A percentile compares a stretch with the other conserved stretches of the same genome.
These are phyloP conservation scores for Gymnoscopelus braueri DNA, from an alignment of 2,797 vertebrate species.

Conservation along the genomic window DNA sequence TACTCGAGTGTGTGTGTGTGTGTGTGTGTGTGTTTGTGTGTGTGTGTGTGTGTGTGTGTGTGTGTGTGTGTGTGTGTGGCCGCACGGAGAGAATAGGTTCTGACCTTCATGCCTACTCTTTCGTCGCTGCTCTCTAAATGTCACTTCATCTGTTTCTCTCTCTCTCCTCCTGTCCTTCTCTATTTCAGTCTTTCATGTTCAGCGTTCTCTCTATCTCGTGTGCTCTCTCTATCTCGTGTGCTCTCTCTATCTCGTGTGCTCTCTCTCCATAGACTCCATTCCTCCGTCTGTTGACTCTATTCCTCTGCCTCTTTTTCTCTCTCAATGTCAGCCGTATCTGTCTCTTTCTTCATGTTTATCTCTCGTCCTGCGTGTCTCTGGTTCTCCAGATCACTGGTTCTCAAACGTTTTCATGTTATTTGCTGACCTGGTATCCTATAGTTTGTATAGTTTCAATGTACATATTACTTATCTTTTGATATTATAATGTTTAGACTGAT, in stretches of 20 bases:
- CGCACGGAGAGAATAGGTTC: conserved; percentile 71
- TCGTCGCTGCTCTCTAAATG: conserved; percentile 76
- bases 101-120: conserved; percentile 80
- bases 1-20: not conserved
- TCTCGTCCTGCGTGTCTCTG: not conserved
- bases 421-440: no score
- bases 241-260: conserved; percentile 11
- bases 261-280: conserved; percentile 3
- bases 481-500: no score
- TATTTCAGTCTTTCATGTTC: conserved; percentile 21
- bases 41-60: conserved; percentile 22
- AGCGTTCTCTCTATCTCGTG: conserved; percentile 34
- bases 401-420: no score
- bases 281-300: conserved; percentile 5
- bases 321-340: not conserved
- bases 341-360: not conserved
- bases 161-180: conserved; percentile 59
- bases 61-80: conserved; percentile 25
- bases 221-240: conserved; percentile 27
- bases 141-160: conserved; percentile 66
- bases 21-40: conserved; percentile 1
- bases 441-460: no score
- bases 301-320: conserved; percentile 3
- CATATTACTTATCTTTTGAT: no score
- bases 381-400: not conserved